Evolutionary conservation across 2,113 vertebrate genomes (phyloP), one percentile per base, ranked within the genome.

Genomic region (Tichodroma muraria): DNA sequence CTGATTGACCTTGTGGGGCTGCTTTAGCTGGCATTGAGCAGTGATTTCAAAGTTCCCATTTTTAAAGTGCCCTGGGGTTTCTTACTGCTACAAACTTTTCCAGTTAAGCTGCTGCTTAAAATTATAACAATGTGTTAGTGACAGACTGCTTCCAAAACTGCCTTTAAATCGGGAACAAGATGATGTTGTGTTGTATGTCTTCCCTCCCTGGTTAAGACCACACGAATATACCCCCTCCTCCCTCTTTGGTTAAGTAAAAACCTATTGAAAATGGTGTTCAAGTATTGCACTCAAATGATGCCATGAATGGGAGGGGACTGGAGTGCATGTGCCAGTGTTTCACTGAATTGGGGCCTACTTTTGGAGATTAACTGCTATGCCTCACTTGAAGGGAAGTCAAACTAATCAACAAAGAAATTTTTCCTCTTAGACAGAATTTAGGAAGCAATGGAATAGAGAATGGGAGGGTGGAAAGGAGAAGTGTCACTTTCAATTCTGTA

Each of bases 91-190:
- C 88, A 81, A 81, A 72, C 60, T 95, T 92, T 64, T 45, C 13
- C 64, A 85, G 45, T 93, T 94, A 77, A 96, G 92, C 88, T 95
- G 87, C 96, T 95, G 77, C 68, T 93, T 75, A 85, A 69, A 76
- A n/a, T 87, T 77, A 91, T 90, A 80, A 85, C 40, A 40, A 23
- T 37, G 71, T 54, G 61, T 80, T 60, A 59, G 72, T 64, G 68
- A 35, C 65, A 45, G 63, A 53, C 87, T 82, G 88, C 81, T 88
- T 89, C 80, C 95, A 86, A 91, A 88, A 86, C 54, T 79, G 57
- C 49, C 77, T 94, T 85, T 91, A 49, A 89, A 73, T 54, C 65
- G 63, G 76, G 85, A 94, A 69, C 65, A 88, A 88, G 79, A 42
- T 78, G 25, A 40, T 77, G 16, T 45, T n/a, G 8, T n/a, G 33